Evolutionary conservation across 2,888 invertebrate species (phyloP).

Genomic region (Orthosia cruda): DNA sequence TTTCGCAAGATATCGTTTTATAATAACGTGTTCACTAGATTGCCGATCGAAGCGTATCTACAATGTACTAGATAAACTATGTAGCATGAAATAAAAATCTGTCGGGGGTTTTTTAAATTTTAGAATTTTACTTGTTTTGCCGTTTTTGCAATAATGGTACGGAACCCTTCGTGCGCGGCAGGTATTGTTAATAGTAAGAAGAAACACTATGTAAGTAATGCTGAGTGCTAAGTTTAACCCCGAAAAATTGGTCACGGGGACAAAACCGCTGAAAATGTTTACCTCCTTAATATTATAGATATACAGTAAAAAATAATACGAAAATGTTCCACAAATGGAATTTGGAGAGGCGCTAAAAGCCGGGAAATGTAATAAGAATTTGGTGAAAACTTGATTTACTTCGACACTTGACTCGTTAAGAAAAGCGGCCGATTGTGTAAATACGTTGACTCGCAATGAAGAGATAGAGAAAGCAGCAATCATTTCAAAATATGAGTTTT

Average conservation of each 20-base stretch:
- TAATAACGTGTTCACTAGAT: no score
- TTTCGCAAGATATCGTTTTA: no score
- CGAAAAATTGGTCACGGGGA: background rate
- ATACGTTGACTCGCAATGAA: conserved; percentile 22
- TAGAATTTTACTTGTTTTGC: no score
- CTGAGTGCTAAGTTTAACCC: background rate
- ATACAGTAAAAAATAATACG: conserved; percentile 34
- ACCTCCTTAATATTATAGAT: background rate
- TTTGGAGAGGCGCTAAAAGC: conserved; percentile 61
- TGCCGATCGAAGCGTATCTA: no score
- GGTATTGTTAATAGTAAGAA: no score
- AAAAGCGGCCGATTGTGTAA: conserved; percentile 56
- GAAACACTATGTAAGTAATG: background rate
- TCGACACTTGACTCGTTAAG: conserved; percentile 66
- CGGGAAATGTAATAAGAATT: conserved; percentile 61
- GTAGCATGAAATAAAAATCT: no score
- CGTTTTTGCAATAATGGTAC: no score
- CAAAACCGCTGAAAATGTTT: background rate
- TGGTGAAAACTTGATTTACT: conserved; percentile 66
- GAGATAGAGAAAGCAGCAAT: no score
- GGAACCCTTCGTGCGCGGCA: no score
- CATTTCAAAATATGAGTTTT: no score
- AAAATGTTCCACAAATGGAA: conserved; percentile 56
- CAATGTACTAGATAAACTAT: no score
- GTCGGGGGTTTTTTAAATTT: no score